phyloP scores from a whole-genome alignment of 2,797 vertebrate species.

The Microctenopoma lineatum region DNA sequence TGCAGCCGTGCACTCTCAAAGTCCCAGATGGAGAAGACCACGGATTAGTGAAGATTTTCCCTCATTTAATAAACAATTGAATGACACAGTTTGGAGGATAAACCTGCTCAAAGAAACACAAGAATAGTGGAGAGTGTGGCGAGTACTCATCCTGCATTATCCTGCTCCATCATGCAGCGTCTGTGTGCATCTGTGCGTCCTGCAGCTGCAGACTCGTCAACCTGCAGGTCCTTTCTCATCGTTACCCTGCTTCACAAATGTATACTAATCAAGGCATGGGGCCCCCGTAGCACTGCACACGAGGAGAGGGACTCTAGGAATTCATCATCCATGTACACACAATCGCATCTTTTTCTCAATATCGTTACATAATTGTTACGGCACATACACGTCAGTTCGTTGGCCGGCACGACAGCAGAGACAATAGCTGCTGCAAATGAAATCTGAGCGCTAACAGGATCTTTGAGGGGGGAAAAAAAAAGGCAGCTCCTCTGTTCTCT shows the following conservation, averaged over 20 bases:
- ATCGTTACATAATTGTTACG: constrained; percentile 44
- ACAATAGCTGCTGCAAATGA: constrained; percentile 49
- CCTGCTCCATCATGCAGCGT: constrained; percentile 47
- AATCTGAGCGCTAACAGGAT: constrained; percentile 56
- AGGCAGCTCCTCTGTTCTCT: constrained; percentile 16
- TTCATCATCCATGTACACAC: background rate
- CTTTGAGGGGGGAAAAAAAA: constrained; percentile 29
- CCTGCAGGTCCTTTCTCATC: constrained; percentile 51
- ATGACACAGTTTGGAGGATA: constrained; percentile 80
- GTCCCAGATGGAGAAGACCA: constrained; percentile 78
- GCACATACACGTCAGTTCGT: constrained; percentile 1
- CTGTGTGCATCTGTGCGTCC: constrained; percentile 7
- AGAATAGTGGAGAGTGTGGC: constrained; percentile 53
- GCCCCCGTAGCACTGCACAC: constrained; percentile 14
- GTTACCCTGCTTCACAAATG: constrained; percentile 5
- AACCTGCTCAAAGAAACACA: constrained; percentile 78
- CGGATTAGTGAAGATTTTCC: constrained; percentile 85
- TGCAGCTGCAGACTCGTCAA: constrained; percentile 33
- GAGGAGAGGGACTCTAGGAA: constrained; percentile 16
- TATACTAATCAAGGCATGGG: constrained; percentile 35
- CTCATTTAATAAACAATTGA: constrained; percentile 84
- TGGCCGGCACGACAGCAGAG: constrained; percentile 2
- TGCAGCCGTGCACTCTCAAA: constrained; percentile 39
- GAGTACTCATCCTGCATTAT: constrained; percentile 52
- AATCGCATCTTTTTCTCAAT: constrained; percentile 6